Evolutionary conservation across 1,140 invertebrate species (phyloP), one percentile per base, ranked within the genome.

Genomic region (Monochamus saltuarius): DNA sequence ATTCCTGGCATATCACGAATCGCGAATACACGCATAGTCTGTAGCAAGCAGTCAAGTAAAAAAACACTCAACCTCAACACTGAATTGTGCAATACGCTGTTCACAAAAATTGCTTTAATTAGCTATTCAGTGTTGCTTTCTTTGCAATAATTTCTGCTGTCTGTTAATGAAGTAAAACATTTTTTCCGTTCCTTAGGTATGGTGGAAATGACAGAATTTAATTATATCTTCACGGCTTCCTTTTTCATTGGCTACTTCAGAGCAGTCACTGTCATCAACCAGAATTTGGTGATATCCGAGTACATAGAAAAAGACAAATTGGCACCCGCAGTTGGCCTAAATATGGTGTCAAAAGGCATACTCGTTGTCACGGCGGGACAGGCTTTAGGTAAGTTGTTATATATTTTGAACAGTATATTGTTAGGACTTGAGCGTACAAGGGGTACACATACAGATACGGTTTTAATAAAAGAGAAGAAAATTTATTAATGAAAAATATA

Each of bases 301-400:
- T 80, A 86, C 64, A 85, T 83, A 61, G 78, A 78, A 1, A 66
- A 81, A 34, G 78, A 82, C 7, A 83, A 82, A 56, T 76, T 89
- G 13, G 85, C 88, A 0, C 82, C 85, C 13, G 88, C 87, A 0
- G 78, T 88, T 29, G 88, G 88, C 11, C 76, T 89, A 1, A 87
- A 84, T 54, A 89, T 90, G 88, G 81, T 90, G 14, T 80, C 81
- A 1, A 90, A 89, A 75, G 87, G 87, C 16, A 69, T 89, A 1
- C 81, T 86, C 19, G 83, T 88, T 0, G 81, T 87, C 1, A 80
- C 79, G 0, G 69, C 88, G 11, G 87, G 88, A 13, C 86, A 87
- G 62, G 70, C 88, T 56, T 75, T 89, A 11, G 89, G 88, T 83
- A 72, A 64, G 75, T 69, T 29, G 2, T 29, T 29, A 2, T 3